Evolutionary conservation across 2,888 invertebrate species (phyloP).

Genomic region (Thereva unica): DNA sequence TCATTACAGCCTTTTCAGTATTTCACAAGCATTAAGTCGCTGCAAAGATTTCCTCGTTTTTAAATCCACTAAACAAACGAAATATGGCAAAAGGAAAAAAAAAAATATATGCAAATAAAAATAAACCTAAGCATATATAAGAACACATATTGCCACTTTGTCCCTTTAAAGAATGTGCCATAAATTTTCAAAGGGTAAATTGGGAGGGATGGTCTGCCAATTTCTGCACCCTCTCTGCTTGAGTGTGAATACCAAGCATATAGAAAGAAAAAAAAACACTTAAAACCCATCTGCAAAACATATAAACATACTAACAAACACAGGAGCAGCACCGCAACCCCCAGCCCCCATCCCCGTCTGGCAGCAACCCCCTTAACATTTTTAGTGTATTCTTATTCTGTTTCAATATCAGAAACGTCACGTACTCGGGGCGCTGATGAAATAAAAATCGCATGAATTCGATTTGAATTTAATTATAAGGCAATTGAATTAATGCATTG

Average conservation of each 20-base stretch:
- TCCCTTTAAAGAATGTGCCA: constrained; percentile 20
- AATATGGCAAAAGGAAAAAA: not conserved
- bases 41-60: not conserved
- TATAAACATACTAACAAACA: not conserved
- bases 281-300: constrained; percentile 3
- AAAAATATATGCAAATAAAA: constrained; percentile 14
- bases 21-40: too few species aligned
- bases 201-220: constrained; percentile 9
- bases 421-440: constrained; percentile 42
- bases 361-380: not conserved
- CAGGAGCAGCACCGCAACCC: constrained; percentile 3
- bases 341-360: not conserved
- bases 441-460: constrained; percentile 47
- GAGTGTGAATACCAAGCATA: constrained; percentile 1
- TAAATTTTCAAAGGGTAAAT: constrained; percentile 22
- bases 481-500: constrained; percentile 47
- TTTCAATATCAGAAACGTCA: constrained; percentile 39
- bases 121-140: not conserved
- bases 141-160: constrained; percentile 21
- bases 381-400: not conserved
- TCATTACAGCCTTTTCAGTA: too few species aligned
- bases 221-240: constrained; percentile 15
- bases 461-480: constrained; percentile 48
- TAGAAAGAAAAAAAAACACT: constrained; percentile 1
- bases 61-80: constrained; percentile 10